Conservation (phyloP, 2,888 invertebrate genomes). For the Platycheirus albimanus region DNA sequence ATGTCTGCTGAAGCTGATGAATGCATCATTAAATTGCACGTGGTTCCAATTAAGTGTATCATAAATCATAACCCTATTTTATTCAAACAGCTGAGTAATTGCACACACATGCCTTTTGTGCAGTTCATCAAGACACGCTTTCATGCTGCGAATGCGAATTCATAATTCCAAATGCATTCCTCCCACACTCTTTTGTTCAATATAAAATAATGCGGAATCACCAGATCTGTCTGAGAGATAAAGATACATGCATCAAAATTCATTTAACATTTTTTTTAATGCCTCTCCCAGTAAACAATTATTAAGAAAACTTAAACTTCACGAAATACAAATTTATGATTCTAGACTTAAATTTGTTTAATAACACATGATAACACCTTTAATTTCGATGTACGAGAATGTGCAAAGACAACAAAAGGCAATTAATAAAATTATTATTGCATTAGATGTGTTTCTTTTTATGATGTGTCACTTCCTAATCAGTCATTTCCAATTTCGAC, state of each 20-base stretch:
- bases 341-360: background rate
- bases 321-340: background rate
- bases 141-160: background rate
- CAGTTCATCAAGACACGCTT: background rate
- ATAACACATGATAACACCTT: constrained; percentile 2
- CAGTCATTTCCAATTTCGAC: constrained; percentile 12
- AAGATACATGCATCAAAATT: background rate
- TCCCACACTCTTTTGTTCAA: background rate
- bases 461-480: constrained; percentile 22
- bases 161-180: background rate
- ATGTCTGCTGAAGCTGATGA: constrained; percentile 21
- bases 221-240: constrained; percentile 5
- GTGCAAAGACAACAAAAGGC: constrained; percentile 12
- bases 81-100: constrained; percentile 15
- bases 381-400: background rate
- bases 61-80: constrained; percentile 29
- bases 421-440: background rate
- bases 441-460: background rate
- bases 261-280: constrained; percentile 3
- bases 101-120: background rate
- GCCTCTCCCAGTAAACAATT: background rate
- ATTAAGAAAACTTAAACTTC: constrained; percentile 6
- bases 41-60: constrained; percentile 8
- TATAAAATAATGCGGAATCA: too few species aligned
- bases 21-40: constrained; percentile 23